Evolutionary conservation across 2,113 vertebrate genomes (phyloP).

Genomic region (Cynopterus brachyotis): DNA sequence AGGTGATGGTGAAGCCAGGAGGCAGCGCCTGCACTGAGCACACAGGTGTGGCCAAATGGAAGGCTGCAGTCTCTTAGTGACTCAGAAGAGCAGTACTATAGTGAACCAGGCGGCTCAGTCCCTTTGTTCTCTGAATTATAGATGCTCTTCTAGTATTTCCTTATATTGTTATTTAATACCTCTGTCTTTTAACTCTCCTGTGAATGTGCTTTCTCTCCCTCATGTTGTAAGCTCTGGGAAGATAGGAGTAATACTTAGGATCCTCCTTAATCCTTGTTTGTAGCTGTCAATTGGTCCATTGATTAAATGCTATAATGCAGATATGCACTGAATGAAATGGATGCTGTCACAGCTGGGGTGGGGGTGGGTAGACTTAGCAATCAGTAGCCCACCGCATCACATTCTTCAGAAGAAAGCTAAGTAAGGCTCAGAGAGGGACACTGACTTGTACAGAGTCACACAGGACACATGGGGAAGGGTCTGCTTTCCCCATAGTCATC

Average conservation of each 20-base stretch:
- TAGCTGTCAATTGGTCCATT: not conserved
- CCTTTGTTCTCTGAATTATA: not conserved
- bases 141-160: not conserved
- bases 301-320: not conserved
- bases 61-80: not conserved
- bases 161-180: not conserved
- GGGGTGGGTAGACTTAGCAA: not conserved
- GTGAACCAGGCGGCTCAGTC: not conserved
- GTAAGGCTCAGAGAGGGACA: not conserved
- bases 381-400: not conserved
- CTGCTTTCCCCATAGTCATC: not conserved
- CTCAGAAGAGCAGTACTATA: not conserved
- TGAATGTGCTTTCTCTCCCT: not conserved
- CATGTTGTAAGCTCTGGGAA: not conserved
- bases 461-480: not conserved
- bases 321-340: not conserved
- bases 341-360: not conserved
- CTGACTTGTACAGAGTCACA: not conserved
- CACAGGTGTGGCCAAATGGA: not conserved
- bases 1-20: accelerated
- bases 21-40: accelerated
- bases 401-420: not conserved
- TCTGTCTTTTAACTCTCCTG: not conserved
- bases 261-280: not conserved
- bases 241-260: not conserved